phyloP scores from a whole-genome alignment of 2,113 vertebrate species.

The Muntiacus muntjak region DNA sequence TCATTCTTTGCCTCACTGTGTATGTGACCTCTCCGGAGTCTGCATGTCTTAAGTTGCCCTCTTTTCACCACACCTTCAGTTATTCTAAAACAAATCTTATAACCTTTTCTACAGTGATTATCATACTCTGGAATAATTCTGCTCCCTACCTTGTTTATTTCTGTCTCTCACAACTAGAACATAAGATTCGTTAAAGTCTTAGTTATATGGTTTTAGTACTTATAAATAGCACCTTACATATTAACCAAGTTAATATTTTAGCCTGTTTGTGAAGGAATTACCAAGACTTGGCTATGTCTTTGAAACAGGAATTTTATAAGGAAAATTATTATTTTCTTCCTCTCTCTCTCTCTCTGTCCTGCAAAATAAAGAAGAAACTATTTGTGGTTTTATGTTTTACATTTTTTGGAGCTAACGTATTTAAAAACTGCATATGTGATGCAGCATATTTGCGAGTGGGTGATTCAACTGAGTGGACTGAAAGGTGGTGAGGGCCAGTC shows the following conservation, averaged over 20 bases:
- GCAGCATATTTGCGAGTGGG: neutral
- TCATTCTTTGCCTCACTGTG: neutral
- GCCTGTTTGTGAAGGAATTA: neutral
- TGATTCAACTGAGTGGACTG: too few species aligned
- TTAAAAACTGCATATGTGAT: neutral
- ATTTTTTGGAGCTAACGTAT: neutral
- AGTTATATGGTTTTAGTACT: too few species aligned
- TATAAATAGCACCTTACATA: neutral
- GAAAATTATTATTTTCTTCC: neutral
- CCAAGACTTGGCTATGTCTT: neutral
- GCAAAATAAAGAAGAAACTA: neutral
- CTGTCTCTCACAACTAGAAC: neutral
- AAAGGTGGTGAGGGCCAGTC: accelerated
- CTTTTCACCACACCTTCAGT: neutral
- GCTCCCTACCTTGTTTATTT: neutral
- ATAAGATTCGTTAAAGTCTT: neutral
- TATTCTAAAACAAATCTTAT: neutral
- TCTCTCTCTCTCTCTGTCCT: neutral
- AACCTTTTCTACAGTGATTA: neutral
- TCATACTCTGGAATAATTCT: neutral
- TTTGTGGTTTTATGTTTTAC: neutral
- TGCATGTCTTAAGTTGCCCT: neutral
- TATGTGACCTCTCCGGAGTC: neutral
- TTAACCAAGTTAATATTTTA: neutral
- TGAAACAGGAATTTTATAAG: neutral